Evolutionary conservation across 1,140 invertebrate genomes (phyloP).

Genomic region (Agrilus planipennis): DNA sequence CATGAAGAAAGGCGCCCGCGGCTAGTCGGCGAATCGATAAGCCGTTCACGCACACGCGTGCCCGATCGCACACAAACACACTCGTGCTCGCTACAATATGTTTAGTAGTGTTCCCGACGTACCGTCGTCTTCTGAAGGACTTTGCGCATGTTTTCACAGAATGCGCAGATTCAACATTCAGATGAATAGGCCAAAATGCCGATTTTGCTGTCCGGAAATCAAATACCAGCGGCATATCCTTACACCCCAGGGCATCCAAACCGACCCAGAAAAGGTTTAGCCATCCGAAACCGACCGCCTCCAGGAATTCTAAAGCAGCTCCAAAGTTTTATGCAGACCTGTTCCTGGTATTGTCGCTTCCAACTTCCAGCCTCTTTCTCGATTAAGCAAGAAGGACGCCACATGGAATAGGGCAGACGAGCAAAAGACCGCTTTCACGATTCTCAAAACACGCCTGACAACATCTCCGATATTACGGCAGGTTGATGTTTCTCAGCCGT

Average conservation of each 20-base stretch:
- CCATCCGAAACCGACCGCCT: neutral
- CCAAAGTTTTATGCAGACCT: neutral
- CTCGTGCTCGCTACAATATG: no score
- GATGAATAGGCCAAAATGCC: slow-evolving; percentile 1
- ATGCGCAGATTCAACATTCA: neutral
- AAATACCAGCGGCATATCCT: slow-evolving; percentile 2
- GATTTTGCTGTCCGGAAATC: neutral
- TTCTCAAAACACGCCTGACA: slow-evolving; percentile 12
- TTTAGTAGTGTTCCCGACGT: no score
- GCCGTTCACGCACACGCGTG: no score
- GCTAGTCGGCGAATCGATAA: no score
- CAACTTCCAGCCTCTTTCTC: slow-evolving; percentile 12
- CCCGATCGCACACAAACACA: no score
- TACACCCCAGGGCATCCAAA: neutral
- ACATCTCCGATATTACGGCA: slow-evolving; percentile 13
- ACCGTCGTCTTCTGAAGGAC: neutral
- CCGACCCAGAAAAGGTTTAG: slow-evolving; percentile 3
- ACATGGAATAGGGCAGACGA: slow-evolving; percentile 9
- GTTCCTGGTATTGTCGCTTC: slow-evolving; percentile 10
- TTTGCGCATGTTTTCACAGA: neutral
- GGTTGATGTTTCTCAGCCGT: neutral
- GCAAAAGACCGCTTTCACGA: slow-evolving; percentile 14
- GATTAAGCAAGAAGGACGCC: slow-evolving; percentile 12
- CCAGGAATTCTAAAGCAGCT: slow-evolving; percentile 4
- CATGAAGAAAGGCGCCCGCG: no score